Base-by-base conservation (phyloP, 2,888 invertebrate species). In the Therioaphis trifolii region DNA sequence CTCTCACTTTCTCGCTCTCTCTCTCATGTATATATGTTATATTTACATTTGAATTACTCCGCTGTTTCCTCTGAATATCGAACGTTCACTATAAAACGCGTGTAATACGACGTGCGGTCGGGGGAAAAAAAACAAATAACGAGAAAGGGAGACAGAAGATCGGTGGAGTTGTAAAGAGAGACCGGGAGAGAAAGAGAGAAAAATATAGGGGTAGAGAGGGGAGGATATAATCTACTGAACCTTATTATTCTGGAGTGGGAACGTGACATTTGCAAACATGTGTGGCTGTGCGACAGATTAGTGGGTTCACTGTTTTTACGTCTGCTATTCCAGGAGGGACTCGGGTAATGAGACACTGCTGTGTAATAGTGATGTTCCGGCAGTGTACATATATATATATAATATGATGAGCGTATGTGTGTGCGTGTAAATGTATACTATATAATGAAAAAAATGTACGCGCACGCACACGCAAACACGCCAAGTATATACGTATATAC, bases 301-400 rank as follows among this genome's bases (percentile, higher is more conserved):
- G 75, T 58, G 40, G 61, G 40, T 40, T 69, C 43, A 12, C 14
- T 21, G 63, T 77, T 77, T 46, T 77, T 46, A 43, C 49, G n/a
- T 49, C 18, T 9, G 27, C 4, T 61, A 12, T 43, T 63, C 63
- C 46, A 5, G 66, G 4, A 35, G 24, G 4, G 24, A 63, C 61
- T 29, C 46, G 35, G 35, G 49, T 78, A 78, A 78, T 52, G 78
- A 78, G 66, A 40, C 35, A 49, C 52, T 49, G 46, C 29, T 61
- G 7, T 35, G 46, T 35, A 43, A 79, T 43, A 40, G 43, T n/a
- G 35, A 35, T 77, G 66, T 49, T 35, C 49, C 9, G 27, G 14
- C 3, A n/a, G 29, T 35, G 12, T 46, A 66, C 35, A 35, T 35
- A 35, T 7, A 35, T n/a, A n/a, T n/a, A n/a, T n/a, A n/a, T n/a